These are phyloP conservation scores for Diabrotica undecimpunctata DNA, from an alignment of 1,140 invertebrate genomes.

Conservation along the genomic window DNA sequence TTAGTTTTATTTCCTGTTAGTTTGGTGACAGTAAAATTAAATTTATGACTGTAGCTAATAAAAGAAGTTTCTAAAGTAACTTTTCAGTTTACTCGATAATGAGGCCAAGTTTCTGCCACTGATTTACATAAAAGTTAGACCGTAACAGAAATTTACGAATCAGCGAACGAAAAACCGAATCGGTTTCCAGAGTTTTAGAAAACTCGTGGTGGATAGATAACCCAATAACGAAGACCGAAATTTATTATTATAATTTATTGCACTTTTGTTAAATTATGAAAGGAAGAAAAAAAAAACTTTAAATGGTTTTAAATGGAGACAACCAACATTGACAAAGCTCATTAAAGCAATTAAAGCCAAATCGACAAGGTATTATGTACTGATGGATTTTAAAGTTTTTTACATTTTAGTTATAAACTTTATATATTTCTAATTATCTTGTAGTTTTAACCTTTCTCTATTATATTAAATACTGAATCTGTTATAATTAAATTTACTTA, in stretches of 20 bases:
- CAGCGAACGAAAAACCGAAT: neutral
- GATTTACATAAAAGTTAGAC: slow-evolving; percentile 9
- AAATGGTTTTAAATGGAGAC: too few relatives aligned
- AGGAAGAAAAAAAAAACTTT: too few relatives aligned
- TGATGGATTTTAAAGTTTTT: too few relatives aligned
- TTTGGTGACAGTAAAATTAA: neutral
- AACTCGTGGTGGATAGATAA: neutral
- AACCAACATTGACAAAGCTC: too few relatives aligned
- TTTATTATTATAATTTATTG: slow-evolving; percentile 1
- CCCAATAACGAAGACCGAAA: neutral
- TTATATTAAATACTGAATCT: too few relatives aligned
- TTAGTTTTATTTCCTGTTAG: slow-evolving; percentile 3
- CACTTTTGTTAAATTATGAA: neutral
- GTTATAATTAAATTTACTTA: too few relatives aligned
- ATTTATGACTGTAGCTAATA: slow-evolving; percentile 10
- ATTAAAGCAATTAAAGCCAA: too few relatives aligned
- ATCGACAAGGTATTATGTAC: too few relatives aligned
- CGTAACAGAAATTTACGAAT: neutral
- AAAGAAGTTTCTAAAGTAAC: slow-evolving; percentile 7
- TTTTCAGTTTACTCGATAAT: slow-evolving; percentile 11
- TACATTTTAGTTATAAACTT: too few relatives aligned
- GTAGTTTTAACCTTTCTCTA: too few relatives aligned
- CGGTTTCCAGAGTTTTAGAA: neutral
- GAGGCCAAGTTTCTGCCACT: slow-evolving; percentile 7
- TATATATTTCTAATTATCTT: too few relatives aligned